A percentile compares a stretch with the other conserved stretches of the same genome.
Conservation (phyloP, 2,888 invertebrate genomes). For the Brenthis daphne region DNA sequence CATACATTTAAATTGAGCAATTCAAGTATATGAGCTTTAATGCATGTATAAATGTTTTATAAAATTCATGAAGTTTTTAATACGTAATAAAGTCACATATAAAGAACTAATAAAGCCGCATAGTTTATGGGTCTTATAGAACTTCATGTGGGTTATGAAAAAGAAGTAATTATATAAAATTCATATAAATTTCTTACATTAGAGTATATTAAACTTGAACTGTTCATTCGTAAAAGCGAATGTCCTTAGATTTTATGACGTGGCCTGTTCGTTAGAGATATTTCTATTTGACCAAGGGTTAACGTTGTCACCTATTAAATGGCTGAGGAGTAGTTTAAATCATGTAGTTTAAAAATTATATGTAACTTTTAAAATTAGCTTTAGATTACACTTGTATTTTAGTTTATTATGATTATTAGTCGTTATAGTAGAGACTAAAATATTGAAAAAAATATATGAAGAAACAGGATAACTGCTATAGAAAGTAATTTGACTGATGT, state of each 20-base stretch:
- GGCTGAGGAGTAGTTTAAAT: conserved; percentile 47
- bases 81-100: too few relatives aligned
- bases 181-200: not conserved
- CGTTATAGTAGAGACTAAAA: not conserved
- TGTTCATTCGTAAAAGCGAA: conserved; percentile 20
- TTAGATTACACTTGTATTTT: too few relatives aligned
- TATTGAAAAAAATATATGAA: not conserved
- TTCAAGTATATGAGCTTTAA: too few relatives aligned
- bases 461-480: not conserved
- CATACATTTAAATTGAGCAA: too few relatives aligned
- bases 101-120: too few relatives aligned
- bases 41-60: too few relatives aligned
- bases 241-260: conserved; percentile 29
- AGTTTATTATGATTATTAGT: not conserved
- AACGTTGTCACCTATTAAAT: conserved; percentile 48
- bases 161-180: too few relatives aligned
- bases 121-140: too few relatives aligned
- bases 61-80: too few relatives aligned
- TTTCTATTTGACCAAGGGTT: conserved; percentile 35
- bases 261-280: conserved; percentile 34
- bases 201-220: conserved; percentile 16
- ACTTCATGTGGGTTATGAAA: too few relatives aligned
- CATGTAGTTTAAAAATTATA: not conserved
- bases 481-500: conserved; percentile 45
- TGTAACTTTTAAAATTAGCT: too few relatives aligned